phyloP scores from a whole-genome alignment of 2,113 vertebrate genomes.

The Osmerus mordax region DNA sequence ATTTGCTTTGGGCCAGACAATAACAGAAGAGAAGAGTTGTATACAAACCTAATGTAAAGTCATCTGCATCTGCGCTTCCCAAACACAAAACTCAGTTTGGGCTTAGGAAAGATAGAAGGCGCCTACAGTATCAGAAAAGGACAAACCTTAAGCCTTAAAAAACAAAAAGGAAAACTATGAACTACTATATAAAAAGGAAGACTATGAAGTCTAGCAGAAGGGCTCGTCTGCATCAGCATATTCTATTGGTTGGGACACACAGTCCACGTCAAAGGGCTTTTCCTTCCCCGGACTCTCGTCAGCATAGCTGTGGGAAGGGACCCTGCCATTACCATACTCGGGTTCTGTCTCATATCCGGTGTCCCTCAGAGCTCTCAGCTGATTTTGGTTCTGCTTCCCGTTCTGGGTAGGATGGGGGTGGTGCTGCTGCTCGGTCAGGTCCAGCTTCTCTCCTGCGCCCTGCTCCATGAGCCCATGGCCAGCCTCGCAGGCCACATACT shows the following conservation, averaged over 20 bases:
- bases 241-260: constrained; percentile 81
- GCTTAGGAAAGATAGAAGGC: neutral
- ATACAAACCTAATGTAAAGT: neutral
- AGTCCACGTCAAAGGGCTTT: constrained; percentile 89
- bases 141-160: neutral
- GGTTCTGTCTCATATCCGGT: constrained; percentile 92
- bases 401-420: constrained; percentile 64
- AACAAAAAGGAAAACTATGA: neutral
- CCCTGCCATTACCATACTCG: constrained; percentile 80
- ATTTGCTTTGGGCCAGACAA: too few species aligned
- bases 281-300: constrained; percentile 62
- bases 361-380: constrained; percentile 76
- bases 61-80: constrained; percentile 4
- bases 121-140: neutral
- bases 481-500: constrained; percentile 84
- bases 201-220: constrained; percentile 29
- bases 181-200: too few species aligned
- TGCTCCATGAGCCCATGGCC: constrained; percentile 77
- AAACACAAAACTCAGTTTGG: neutral
- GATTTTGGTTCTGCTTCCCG: constrained; percentile 67
- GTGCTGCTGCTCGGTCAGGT: constrained; percentile 60
- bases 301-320: constrained; percentile 67
- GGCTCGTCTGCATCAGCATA: constrained; percentile 82
- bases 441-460: constrained; percentile 71
- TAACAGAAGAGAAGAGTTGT: too few species aligned